phyloP scores from a whole-genome alignment of 2,797 vertebrate species.

The Galagoides demidoff region DNA sequence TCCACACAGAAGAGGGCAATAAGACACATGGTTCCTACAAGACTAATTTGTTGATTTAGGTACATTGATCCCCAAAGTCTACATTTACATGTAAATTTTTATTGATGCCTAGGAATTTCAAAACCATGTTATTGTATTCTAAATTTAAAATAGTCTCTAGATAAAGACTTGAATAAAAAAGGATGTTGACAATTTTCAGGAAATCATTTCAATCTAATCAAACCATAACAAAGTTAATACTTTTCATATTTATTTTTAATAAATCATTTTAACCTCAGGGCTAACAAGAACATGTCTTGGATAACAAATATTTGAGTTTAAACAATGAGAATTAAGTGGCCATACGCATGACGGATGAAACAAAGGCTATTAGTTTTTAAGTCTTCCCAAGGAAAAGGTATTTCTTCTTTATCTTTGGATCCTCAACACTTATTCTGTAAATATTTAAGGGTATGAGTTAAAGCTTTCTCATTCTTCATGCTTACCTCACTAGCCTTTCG shows the following conservation, averaged over 20 bases:
- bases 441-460: neutral
- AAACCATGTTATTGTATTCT: neutral
- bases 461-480: neutral
- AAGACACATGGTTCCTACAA: neutral
- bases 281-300: neutral
- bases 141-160: neutral
- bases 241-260: neutral
- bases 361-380: neutral
- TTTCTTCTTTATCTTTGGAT: constrained; percentile 45
- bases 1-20: neutral
- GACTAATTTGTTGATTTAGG: neutral
- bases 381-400: neutral
- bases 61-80: neutral
- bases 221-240: neutral
- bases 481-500: neutral
- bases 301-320: neutral
- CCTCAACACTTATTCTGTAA: constrained; percentile 19
- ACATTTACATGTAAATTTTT: neutral
- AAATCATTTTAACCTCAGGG: neutral
- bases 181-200: neutral
- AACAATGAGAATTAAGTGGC: neutral
- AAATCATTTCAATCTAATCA: constrained; percentile 36
- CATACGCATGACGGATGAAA: neutral
- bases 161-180: neutral
- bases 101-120: neutral